A percentile compares a stretch with the other conserved stretches of the same genome.
phyloP scores from a whole-genome alignment of 2,888 invertebrate species.

The Cremastobaeus sp. region DNA sequence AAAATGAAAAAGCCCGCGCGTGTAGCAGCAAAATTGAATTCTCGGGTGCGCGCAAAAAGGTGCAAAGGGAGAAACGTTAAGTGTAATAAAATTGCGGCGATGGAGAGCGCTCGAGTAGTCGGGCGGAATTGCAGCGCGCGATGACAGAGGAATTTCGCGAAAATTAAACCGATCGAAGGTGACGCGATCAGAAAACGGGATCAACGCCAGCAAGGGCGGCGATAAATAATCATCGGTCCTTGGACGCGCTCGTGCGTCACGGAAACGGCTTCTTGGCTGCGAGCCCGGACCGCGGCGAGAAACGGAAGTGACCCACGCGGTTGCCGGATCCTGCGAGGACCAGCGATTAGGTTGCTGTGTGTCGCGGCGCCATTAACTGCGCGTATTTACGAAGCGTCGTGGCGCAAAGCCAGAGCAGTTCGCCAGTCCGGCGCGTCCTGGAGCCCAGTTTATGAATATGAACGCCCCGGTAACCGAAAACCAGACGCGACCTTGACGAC shows the following conservation, averaged over 20 bases:
- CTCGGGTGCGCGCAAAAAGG: not conserved
- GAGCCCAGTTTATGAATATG: conserved; percentile 48
- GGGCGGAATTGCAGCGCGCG: not conserved
- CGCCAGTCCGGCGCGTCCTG: no score
- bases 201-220: no score
- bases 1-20: conserved; percentile 26
- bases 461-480: not conserved
- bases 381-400: conserved; percentile 70
- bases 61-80: not conserved
- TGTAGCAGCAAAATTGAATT: conserved; percentile 23
- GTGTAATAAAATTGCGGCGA: not conserved
- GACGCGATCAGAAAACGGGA: no score
- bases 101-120: no score
- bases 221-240: conserved; percentile 6
- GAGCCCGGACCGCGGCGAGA: conserved; percentile 56
- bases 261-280: conserved; percentile 69
- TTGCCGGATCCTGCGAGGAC: conserved; percentile 38
- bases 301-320: conserved; percentile 58
- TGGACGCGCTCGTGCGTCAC: conserved; percentile 53
- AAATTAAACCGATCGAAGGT: no score
- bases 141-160: no score
- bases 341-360: conserved; percentile 59
- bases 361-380: conserved; percentile 59
- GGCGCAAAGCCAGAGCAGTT: conserved; percentile 71
- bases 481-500: conserved; percentile 4